phyloP scores from a whole-genome alignment of 2,113 vertebrate genomes.

The Toxotes jaculatrix region DNA sequence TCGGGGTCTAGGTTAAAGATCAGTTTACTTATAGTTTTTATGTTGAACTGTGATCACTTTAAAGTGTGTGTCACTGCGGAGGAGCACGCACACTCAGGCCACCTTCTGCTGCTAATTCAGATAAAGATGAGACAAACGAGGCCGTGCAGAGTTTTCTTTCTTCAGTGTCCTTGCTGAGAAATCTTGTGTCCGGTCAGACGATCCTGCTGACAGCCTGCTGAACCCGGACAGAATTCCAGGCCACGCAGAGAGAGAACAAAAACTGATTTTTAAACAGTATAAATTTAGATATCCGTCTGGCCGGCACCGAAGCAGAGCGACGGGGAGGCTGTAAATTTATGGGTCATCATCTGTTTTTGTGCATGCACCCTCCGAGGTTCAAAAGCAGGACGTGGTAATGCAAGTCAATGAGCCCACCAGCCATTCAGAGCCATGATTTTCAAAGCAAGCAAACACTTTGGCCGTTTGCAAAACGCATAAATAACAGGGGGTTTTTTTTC shows the following conservation, averaged over 20 bases:
- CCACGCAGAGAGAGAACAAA: constrained; percentile 6
- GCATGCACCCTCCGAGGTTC: constrained; percentile 57
- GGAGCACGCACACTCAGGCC: background rate
- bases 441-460: constrained; percentile 32
- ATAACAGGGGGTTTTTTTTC: background rate
- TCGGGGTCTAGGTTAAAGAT: too few relatives aligned
- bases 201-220: background rate
- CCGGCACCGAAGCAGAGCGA: background rate
- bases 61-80: too few relatives aligned
- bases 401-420: constrained; percentile 60
- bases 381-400: constrained; percentile 48
- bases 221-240: constrained; percentile 11
- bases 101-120: background rate
- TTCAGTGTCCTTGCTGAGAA: background rate
- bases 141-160: background rate
- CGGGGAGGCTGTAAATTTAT: constrained; percentile 55
- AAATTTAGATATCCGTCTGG: constrained; percentile 58
- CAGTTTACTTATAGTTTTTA: too few relatives aligned
- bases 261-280: constrained; percentile 21
- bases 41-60: too few relatives aligned
- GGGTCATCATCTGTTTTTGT: constrained; percentile 62
- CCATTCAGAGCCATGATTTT: constrained; percentile 16
- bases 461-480: constrained; percentile 3
- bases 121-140: background rate
- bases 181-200: background rate